Conservation (phyloP, 2,113 vertebrate species). For the Zonotrichia leucophrys region DNA sequence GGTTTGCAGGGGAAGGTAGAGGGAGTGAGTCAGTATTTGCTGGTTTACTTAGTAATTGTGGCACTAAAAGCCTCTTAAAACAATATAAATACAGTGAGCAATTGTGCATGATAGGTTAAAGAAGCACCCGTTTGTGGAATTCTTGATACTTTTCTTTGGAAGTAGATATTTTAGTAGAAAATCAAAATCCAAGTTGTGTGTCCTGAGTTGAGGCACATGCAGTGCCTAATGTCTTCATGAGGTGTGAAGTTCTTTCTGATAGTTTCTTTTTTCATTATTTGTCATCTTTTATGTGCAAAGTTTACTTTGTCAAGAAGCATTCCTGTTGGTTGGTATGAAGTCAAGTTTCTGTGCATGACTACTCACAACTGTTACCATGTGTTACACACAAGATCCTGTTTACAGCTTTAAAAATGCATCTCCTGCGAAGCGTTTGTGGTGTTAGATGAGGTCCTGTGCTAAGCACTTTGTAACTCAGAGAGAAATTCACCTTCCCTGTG, state of each 20-base stretch:
- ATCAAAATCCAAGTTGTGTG: fast-evolving
- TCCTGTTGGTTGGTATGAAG: not conserved
- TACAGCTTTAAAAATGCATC: not conserved
- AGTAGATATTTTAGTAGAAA: not conserved
- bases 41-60: not conserved
- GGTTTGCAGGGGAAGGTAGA: not conserved
- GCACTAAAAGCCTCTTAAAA: not conserved
- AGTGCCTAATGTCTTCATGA: not conserved
- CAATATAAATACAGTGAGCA: not conserved
- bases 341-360: not conserved
- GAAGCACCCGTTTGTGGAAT: not conserved
- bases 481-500: not conserved
- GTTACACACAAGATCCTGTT: not conserved
- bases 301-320: not conserved
- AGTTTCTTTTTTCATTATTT: not conserved
- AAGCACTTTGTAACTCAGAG: not conserved
- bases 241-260: not conserved
- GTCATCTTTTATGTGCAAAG: not conserved
- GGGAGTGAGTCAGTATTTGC: not conserved
- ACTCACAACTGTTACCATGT: not conserved
- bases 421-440: not conserved
- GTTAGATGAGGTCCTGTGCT: not conserved
- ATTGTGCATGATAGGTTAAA: not conserved
- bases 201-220: not conserved
- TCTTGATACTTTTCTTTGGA: not conserved